Conservation (phyloP, 2,113 vertebrate species). For the Psilopogon haemacephalus region DNA sequence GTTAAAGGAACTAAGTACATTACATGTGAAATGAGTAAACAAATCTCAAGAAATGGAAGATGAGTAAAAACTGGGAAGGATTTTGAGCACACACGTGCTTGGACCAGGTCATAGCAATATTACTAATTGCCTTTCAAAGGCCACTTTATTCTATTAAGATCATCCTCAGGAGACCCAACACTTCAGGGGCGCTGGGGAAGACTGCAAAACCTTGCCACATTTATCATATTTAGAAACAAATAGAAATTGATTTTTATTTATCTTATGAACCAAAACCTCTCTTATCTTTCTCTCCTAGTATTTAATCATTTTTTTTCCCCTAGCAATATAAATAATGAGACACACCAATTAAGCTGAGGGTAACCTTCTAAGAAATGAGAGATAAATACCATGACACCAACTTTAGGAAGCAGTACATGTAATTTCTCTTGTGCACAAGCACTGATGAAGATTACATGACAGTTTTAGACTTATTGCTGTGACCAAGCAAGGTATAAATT, state of each 20-base stretch:
- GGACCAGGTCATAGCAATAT: slow-evolving; percentile 42
- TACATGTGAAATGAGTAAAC: slow-evolving; percentile 62
- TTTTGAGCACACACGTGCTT: slow-evolving; percentile 28
- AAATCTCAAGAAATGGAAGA: slow-evolving; percentile 67
- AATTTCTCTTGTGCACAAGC: slow-evolving; percentile 10
- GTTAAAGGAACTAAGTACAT: slow-evolving; percentile 13
- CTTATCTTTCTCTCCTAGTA: slow-evolving; percentile 29
- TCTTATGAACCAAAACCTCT: slow-evolving; percentile 50
- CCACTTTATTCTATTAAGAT: slow-evolving; percentile 69
- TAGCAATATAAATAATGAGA: slow-evolving; percentile 33
- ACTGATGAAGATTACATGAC: slow-evolving; percentile 12
- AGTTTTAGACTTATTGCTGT: slow-evolving; percentile 3
- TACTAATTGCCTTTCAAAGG: slow-evolving; percentile 75
- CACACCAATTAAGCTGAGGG: slow-evolving; percentile 51
- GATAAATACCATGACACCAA: slow-evolving; percentile 18
- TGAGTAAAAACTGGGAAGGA: slow-evolving; percentile 64
- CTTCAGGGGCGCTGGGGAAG: neutral
- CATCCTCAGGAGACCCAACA: slow-evolving; percentile 53
- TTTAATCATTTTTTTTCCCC: slow-evolving; percentile 18
- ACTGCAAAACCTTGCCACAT: slow-evolving; percentile 23
- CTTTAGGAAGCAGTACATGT: neutral
- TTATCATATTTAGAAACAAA: slow-evolving; percentile 68
- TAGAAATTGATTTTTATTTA: slow-evolving; percentile 70
- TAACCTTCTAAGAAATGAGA: slow-evolving; percentile 22
- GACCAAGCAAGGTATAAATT: slow-evolving; percentile 44